Percentiles rank a stretch among this genome's conserved stretches.
Evolutionary conservation across 92 coral and sea anemone genomes (phyloP).

Genomic region (Umimayanthus kanabou): DNA sequence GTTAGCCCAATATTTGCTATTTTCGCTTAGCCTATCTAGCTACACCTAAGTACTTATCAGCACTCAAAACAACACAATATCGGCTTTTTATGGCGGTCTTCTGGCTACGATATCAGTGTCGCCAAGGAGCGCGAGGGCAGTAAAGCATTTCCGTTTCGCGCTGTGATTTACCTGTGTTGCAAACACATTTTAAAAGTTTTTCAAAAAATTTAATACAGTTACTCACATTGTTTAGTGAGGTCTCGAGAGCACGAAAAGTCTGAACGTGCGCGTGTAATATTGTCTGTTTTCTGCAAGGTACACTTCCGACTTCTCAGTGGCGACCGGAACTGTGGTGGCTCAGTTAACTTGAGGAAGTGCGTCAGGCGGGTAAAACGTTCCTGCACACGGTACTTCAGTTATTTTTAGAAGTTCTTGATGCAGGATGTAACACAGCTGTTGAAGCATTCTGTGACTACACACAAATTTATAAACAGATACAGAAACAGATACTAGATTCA

Average conservation of each 20-base stretch:
- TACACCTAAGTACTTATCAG: too few species aligned
- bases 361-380: not conserved
- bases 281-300: not conserved
- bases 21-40: too few species aligned
- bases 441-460: not conserved
- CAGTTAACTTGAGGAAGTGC: slow-evolving; percentile 2
- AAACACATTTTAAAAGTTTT: not conserved
- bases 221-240: not conserved
- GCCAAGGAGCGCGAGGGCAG: not conserved
- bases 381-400: too few species aligned
- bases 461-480: not conserved
- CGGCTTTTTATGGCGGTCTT: not conserved
- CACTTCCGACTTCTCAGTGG: slow-evolving; percentile 15
- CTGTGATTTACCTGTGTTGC: not conserved
- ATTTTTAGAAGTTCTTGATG: not conserved
- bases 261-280: not conserved
- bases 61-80: not conserved
- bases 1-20: too few species aligned
- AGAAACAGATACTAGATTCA: not conserved
- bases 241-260: not conserved
- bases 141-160: not conserved
- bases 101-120: not conserved
- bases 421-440: not conserved
- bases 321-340: not conserved
- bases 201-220: not conserved